Conservation (phyloP, 2,888 invertebrate species). For the Phortica magna region DNA sequence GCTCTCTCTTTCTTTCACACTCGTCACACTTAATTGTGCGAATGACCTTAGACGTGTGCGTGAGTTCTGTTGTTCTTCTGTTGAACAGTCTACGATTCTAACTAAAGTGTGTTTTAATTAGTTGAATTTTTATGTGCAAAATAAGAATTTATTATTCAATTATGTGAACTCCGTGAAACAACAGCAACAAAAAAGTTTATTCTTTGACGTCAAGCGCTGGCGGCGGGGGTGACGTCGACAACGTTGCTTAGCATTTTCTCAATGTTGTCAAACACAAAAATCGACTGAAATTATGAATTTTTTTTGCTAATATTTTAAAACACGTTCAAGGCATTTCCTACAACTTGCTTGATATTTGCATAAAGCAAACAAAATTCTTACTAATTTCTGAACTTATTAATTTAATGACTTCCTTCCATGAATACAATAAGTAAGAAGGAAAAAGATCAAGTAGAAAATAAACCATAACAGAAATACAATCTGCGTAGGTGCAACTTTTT, state of each 20-base stretch:
- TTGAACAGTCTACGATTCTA: background rate
- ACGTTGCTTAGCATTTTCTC: conserved; percentile 19
- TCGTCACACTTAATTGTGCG: conserved; percentile 47
- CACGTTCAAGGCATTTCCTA: conserved; percentile 27
- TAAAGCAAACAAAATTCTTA: background rate
- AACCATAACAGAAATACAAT: background rate
- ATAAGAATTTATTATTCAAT: background rate
- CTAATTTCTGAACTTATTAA: background rate
- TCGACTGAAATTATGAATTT: background rate
- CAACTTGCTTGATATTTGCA: background rate
- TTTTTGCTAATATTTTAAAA: conserved; percentile 2
- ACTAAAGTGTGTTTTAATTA: background rate
- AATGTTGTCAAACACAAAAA: conserved; percentile 4
- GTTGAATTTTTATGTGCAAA: background rate
- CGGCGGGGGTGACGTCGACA: background rate
- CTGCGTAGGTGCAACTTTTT: background rate
- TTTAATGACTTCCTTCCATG: background rate
- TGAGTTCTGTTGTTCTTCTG: background rate
- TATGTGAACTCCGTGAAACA: background rate
- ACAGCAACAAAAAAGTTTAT: background rate
- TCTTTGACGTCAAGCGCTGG: background rate
- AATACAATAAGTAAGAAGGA: background rate
- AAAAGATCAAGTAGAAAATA: background rate
- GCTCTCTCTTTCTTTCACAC: conserved; percentile 1
- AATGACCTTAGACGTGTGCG: conserved; percentile 52